Percentiles rank a stretch among this genome's conserved stretches.
phyloP scores from a whole-genome alignment of 1,140 invertebrate genomes.

The Uloborus diversus region DNA sequence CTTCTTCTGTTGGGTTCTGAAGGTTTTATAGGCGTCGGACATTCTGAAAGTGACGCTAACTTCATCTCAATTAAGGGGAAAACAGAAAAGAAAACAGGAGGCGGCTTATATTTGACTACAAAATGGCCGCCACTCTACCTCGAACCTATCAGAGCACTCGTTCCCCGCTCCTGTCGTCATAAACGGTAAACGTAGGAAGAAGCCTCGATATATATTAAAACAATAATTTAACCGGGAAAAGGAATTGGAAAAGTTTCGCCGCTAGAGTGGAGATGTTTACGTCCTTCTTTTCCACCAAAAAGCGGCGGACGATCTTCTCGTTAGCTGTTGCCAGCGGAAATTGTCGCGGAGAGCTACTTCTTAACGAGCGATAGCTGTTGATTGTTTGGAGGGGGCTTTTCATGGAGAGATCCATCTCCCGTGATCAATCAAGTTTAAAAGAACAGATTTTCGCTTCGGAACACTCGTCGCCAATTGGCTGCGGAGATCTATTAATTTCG shows the following conservation, averaged over 20 bases:
- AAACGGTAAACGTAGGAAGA: constrained; percentile 49
- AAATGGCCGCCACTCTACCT: too few species aligned
- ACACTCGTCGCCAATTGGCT: constrained; percentile 44
- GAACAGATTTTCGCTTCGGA: constrained; percentile 49
- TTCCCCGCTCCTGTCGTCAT: too few species aligned
- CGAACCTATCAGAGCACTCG: too few species aligned
- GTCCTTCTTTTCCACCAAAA: constrained; percentile 38
- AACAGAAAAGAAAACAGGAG: too few species aligned
- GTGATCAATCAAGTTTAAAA: constrained; percentile 55
- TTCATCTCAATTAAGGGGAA: too few species aligned
- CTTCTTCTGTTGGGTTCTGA: too few species aligned
- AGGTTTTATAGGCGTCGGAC: too few species aligned
- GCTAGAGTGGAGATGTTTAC: constrained; percentile 43
- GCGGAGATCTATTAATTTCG: constrained; percentile 51
- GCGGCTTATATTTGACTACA: too few species aligned
- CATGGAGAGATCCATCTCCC: constrained; percentile 47
- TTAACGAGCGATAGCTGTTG: constrained; percentile 54
- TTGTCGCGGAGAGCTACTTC: constrained; percentile 18
- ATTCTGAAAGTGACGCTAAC: too few species aligned
- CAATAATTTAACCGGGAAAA: constrained; percentile 56
- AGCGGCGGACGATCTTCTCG: constrained; percentile 41
- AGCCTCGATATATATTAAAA: constrained; percentile 49
- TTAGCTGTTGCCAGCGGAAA: constrained; percentile 48
- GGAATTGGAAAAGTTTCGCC: constrained; percentile 52
- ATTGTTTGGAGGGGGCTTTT: constrained; percentile 21